These are phyloP conservation scores for Spondyliosoma cantharus DNA, from an alignment of 2,797 vertebrate species.

Conservation along the genomic window DNA sequence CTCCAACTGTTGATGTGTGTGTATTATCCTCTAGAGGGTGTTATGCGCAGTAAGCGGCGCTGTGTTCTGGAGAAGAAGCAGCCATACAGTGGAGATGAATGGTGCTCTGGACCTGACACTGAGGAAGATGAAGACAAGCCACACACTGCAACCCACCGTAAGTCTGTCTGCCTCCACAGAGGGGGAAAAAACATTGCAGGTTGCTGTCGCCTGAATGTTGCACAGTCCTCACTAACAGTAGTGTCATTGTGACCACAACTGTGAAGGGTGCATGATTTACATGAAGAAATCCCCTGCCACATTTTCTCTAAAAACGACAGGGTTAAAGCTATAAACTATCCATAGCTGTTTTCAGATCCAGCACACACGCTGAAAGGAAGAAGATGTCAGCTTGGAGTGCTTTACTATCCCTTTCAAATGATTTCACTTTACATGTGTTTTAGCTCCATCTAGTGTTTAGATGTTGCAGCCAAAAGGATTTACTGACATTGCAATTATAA, in stretches of 20 bases:
- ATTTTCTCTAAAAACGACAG: conserved; percentile 12
- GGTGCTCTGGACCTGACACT: conserved; percentile 97
- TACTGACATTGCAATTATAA: background rate
- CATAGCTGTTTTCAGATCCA: conserved; percentile 33
- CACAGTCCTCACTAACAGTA: conserved; percentile 16
- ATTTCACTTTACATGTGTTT: conserved; percentile 64
- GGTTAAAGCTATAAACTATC: conserved; percentile 24
- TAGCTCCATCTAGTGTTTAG: conserved; percentile 81
- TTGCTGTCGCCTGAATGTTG: conserved; percentile 12
- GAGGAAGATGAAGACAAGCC: conserved; percentile 96
- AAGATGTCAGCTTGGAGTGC: conserved; percentile 6
- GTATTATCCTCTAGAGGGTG: conserved; percentile 81
- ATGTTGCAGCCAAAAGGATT: conserved; percentile 5
- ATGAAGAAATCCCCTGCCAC: conserved; percentile 18
- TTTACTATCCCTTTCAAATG: background rate
- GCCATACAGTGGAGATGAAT: conserved; percentile 98
- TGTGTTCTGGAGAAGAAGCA: conserved; percentile 98
- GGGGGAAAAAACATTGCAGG: background rate
- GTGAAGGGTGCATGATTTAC: conserved; percentile 6
- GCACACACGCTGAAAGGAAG: conserved; percentile 34
- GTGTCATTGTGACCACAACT: conserved; percentile 25
- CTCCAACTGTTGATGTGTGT: conserved; percentile 33
- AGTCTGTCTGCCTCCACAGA: conserved; percentile 72
- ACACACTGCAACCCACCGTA: conserved; percentile 89
- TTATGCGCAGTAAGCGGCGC: conserved; percentile 94